A percentile compares a stretch with the other conserved stretches of the same genome.
These are phyloP conservation scores for Plebejus anna DNA, from an alignment of 2,888 invertebrate genomes.

Conservation along the genomic window DNA sequence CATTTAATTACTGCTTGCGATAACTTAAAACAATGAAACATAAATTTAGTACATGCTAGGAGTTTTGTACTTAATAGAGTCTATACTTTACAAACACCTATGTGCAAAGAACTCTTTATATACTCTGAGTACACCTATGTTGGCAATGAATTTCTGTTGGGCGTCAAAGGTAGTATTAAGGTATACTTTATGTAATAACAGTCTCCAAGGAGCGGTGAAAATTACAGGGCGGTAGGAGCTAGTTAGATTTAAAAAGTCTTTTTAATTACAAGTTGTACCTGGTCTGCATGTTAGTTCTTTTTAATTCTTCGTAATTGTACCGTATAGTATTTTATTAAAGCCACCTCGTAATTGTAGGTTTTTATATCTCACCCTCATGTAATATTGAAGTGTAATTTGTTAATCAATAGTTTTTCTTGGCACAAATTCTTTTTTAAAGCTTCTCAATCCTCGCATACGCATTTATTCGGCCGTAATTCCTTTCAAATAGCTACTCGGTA, in stretches of 20 bases:
- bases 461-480: not conserved
- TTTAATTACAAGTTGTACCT: constrained; percentile 3
- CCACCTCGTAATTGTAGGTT: not conserved
- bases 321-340: not conserved
- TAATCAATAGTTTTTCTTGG: not conserved
- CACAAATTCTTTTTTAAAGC: not conserved
- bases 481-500: not conserved
- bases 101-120: too few species aligned
- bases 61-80: not conserved
- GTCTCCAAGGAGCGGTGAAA: constrained; percentile 5
- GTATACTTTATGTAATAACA: constrained; percentile 6
- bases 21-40: not conserved
- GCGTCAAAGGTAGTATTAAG: not conserved
- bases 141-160: not conserved
- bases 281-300: not conserved
- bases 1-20: not conserved
- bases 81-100: too few species aligned
- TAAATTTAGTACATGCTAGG: not conserved
- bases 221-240: not conserved
- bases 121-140: not conserved
- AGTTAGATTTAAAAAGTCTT: not conserved
- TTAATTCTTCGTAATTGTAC: constrained; percentile 1
- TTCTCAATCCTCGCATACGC: not conserved
- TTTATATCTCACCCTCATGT: not conserved
- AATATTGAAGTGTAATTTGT: not conserved